Conservation (phyloP, 2,113 vertebrate species). For the Pygoscelis antarcticus region DNA sequence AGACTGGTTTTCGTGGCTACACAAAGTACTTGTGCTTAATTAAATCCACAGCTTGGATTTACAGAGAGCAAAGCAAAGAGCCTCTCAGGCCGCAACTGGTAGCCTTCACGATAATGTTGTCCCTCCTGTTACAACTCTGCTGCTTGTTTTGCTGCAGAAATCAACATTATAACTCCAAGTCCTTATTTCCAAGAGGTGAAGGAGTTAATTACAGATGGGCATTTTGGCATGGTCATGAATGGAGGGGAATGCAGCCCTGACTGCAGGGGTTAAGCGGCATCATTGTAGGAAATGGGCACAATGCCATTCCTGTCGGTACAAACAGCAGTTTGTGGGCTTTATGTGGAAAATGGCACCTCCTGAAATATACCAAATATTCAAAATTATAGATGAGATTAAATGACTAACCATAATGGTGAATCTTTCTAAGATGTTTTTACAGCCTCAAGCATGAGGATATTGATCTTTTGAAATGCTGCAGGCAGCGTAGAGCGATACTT, state of each 20-base stretch:
- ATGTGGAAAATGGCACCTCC: neutral
- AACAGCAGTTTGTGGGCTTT: neutral
- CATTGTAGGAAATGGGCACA: rapidly evolving
- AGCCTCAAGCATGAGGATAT: neutral
- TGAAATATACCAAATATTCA: neutral
- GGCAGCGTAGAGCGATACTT: neutral
- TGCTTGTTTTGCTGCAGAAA: neutral
- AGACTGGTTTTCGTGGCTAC: neutral
- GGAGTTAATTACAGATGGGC: neutral
- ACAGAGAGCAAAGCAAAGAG: neutral
- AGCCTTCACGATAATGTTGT: neutral
- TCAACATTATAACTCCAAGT: neutral
- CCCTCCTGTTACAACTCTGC: neutral
- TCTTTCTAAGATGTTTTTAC: neutral
- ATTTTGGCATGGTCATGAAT: neutral
- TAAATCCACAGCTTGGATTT: neutral
- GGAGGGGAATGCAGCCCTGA: neutral
- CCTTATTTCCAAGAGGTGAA: neutral
- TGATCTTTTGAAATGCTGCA: neutral
- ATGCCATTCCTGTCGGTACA: rapidly evolving
- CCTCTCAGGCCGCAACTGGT: neutral
- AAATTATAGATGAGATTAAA: neutral
- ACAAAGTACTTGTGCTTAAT: neutral
- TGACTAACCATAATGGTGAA: neutral
- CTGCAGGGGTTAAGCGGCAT: neutral